Evolutionary conservation across 1,140 invertebrate species (phyloP), one percentile per base, ranked within the genome.

Genomic region (Aricia agestis): DNA sequence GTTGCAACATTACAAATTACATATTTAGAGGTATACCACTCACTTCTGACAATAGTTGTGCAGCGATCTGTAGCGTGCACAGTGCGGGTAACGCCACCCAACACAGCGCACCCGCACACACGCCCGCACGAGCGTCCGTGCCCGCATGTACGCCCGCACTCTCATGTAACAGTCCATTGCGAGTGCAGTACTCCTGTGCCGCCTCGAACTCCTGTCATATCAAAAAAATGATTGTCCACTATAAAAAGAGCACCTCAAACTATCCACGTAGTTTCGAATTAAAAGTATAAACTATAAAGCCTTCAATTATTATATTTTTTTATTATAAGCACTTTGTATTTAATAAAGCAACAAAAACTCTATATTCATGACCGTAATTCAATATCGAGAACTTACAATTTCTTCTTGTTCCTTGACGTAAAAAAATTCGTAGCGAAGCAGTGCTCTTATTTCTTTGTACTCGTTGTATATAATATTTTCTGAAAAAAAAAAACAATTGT

Each of bases 391-490:
- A 52, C 75, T 82, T 71, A 87, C 85, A 32, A 72, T 67, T 31
- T 75, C 67, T 73, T 87, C 86, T 72, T 72, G 74, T 67, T 77
- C 78, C 31, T 82, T 81, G 10, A 84, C 63, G 61, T 84, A 74
- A 74, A 82, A 82, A 69, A 95, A 95, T 83, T 95, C 94, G 68
- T 92, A 86, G 36, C 86, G 84, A 5, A 95, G 83, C 45, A 95
- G 45, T 78, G 80, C 90, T 74, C 94, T 89, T 31, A 95, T 73
- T n/a, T 82, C 69, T 52, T 79, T 72, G 72, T 93, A 94, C 69
- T 85, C 78, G 73, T 79, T 80, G 73, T 79, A 89, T 79, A 89
- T 75, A 87, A 87, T 79, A n/a, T 81, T 17, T 45, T 89, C 93
- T 94, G 79, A 66, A 89, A 88, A 68, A 70, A 59, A 74, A 75